A percentile compares a stretch with the other conserved stretches of the same genome.
Evolutionary conservation across 2,888 invertebrate species (phyloP).

Genomic region (Boloria selene): DNA sequence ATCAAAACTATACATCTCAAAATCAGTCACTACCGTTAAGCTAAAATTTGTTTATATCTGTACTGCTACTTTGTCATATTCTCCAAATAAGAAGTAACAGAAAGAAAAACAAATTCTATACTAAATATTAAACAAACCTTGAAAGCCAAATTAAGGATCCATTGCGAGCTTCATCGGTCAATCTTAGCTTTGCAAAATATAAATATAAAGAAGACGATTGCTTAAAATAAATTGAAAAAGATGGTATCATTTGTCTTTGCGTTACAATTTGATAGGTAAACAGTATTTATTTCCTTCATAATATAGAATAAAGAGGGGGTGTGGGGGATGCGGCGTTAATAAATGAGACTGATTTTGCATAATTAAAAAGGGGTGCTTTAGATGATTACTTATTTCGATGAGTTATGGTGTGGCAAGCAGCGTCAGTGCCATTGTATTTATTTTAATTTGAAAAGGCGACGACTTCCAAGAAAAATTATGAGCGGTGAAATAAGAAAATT

Average conservation of each 20-base stretch:
- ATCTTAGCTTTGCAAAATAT: slow-evolving; percentile 2
- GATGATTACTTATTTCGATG: slow-evolving; percentile 75
- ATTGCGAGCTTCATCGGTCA: neutral
- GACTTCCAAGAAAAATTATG: slow-evolving; percentile 29
- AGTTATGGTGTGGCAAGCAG: slow-evolving; percentile 61
- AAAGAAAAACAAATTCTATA: no score
- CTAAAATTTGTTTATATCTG: no score
- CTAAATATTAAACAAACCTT: no score
- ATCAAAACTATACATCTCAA: no score
- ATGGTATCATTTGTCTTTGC: slow-evolving; percentile 66
- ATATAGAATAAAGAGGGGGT: slow-evolving; percentile 32
- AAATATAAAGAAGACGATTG: slow-evolving; percentile 44
- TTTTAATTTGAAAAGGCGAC: slow-evolving; percentile 41
- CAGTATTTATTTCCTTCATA: slow-evolving; percentile 61
- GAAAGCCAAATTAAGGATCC: no score
- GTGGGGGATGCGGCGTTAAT: slow-evolving; percentile 49
- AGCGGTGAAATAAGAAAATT: slow-evolving; percentile 20
- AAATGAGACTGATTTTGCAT: slow-evolving; percentile 77
- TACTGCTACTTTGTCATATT: no score
- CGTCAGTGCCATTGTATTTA: slow-evolving; percentile 42
- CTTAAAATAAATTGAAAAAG: slow-evolving; percentile 58
- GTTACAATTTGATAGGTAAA: slow-evolving; percentile 69
- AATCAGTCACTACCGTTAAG: no score
- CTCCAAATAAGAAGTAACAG: no score
- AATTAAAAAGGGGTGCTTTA: slow-evolving; percentile 75